Conservation (phyloP, 1,140 invertebrate species). For the Nephila pilipes region DNA sequence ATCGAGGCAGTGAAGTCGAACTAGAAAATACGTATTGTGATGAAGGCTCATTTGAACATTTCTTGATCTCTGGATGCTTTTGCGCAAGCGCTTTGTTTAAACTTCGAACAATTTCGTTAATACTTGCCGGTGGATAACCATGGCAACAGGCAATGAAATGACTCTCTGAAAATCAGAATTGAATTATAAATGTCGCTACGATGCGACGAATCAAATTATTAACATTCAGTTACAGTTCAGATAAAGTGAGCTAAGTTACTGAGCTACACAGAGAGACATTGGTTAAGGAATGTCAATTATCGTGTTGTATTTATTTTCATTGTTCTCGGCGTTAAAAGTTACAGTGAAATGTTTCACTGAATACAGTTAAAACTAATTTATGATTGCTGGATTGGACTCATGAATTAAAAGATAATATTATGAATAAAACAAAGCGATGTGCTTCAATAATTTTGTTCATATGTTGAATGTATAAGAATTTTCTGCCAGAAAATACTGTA, state of each 20-base stretch:
- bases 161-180: slow-evolving; percentile 34
- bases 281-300: background rate
- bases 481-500: too few species aligned
- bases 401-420: too few species aligned
- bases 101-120: slow-evolving; percentile 47
- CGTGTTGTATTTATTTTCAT: too few species aligned
- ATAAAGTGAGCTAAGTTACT: background rate
- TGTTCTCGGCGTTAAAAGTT: background rate
- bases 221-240: background rate
- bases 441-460: too few species aligned
- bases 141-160: background rate
- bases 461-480: too few species aligned
- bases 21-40: background rate
- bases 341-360: background rate
- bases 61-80: background rate
- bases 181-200: slow-evolving; percentile 30
- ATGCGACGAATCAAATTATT: slow-evolving; percentile 14
- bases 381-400: too few species aligned
- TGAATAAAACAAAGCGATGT: too few species aligned
- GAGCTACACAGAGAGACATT: background rate
- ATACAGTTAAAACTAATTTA: too few species aligned
- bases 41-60: slow-evolving; percentile 1
- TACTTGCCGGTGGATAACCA: slow-evolving; percentile 1
- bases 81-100: slow-evolving; percentile 41
- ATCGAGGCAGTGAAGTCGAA: background rate